Conservation (phyloP, 2,113 vertebrate genomes). For the Pedetes capensis region DNA sequence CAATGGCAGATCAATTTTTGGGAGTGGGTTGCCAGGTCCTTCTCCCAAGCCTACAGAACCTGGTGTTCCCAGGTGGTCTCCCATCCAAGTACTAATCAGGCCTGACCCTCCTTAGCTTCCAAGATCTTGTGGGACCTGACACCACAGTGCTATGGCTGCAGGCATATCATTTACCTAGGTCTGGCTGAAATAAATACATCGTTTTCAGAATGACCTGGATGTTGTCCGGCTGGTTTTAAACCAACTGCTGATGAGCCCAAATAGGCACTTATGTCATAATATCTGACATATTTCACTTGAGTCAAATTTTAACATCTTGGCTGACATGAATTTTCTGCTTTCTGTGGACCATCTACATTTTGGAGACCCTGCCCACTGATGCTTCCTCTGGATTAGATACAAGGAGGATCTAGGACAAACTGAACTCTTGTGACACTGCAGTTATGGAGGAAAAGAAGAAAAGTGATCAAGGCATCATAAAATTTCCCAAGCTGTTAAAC, state of each 20-base stretch:
- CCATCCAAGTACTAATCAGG: too few relatives aligned
- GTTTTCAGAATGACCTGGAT: slow-evolving; percentile 1
- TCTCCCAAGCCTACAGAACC: too few relatives aligned
- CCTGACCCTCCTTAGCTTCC: too few relatives aligned
- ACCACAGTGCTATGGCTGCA: too few relatives aligned
- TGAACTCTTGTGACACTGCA: not conserved
- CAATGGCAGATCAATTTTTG: too few relatives aligned
- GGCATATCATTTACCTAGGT: not conserved
- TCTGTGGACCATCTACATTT: not conserved
- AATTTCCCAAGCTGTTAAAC: not conserved
- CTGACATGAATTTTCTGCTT: not conserved
- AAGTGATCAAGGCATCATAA: not conserved
- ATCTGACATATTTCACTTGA: not conserved
- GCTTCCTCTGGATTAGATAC: not conserved
- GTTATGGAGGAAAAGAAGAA: not conserved
- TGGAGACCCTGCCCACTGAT: not conserved
- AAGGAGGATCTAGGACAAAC: not conserved
- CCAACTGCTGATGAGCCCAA: not conserved
- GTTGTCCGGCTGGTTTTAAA: not conserved
- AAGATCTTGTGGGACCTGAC: too few relatives aligned
- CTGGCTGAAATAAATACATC: not conserved
- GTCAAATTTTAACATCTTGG: not conserved
- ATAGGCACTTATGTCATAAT: not conserved
- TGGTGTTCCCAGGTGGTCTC: too few relatives aligned
- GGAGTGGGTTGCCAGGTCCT: too few relatives aligned